These are phyloP conservation scores for Crossocerus cetratus DNA, from an alignment of 2,888 invertebrate genomes.

Conservation along the genomic window DNA sequence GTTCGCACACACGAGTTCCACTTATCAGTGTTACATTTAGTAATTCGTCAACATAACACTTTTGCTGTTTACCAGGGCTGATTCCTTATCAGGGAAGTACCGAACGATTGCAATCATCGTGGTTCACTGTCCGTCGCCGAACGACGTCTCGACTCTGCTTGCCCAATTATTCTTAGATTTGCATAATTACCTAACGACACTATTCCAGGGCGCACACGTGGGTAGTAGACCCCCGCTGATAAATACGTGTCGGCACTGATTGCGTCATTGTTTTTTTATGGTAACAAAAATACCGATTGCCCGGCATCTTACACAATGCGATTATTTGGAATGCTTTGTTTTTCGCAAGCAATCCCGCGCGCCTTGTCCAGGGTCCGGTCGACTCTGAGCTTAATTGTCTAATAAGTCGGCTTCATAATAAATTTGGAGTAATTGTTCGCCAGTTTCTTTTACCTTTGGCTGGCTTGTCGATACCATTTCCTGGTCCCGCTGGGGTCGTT, in stretches of 20 bases:
- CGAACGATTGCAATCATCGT: too few relatives aligned
- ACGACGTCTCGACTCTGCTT: too few relatives aligned
- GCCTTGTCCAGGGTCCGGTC: background rate
- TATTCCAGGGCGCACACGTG: too few relatives aligned
- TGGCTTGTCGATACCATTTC: slow-evolving; percentile 80
- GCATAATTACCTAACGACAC: too few relatives aligned
- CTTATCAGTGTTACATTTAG: too few relatives aligned
- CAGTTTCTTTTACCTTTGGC: slow-evolving; percentile 77
- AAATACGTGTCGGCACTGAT: background rate
- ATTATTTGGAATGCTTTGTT: background rate
- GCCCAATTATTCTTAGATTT: too few relatives aligned
- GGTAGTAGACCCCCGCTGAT: background rate
- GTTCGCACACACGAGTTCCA: background rate
- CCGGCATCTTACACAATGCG: background rate
- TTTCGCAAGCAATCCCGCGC: background rate
- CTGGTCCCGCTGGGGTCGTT: slow-evolving; percentile 73
- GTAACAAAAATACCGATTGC: background rate
- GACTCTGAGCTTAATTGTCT: too few relatives aligned
- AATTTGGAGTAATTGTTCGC: background rate
- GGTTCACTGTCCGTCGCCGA: too few relatives aligned
- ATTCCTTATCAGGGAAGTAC: too few relatives aligned
- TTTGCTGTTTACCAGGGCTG: too few relatives aligned
- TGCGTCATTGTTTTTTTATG: background rate
- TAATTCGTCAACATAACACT: too few relatives aligned
- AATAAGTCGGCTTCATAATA: too few relatives aligned